Base-by-base conservation (phyloP, 2,797 vertebrate species). In the Anniella stebbinsi region DNA sequence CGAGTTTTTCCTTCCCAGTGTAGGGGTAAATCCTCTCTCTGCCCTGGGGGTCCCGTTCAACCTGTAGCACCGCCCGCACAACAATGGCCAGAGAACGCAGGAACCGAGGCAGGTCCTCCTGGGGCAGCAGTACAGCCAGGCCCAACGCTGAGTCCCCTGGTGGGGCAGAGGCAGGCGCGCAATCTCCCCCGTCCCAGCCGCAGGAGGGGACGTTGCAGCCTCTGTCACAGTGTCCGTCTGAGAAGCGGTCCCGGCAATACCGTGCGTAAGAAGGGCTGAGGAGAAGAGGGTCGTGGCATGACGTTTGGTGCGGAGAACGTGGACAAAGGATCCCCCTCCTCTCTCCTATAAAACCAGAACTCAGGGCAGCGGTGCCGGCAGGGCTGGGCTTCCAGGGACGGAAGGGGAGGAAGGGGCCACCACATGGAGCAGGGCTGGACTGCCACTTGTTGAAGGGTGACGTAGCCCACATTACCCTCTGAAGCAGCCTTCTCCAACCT, bases 131-230 rank as follows among this genome's bases (percentile, higher is more conserved):
- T n/a, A 93, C 95, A 23, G 97, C 91, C 41, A 99, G 92, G 51
- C 98, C 94, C 92, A 99, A 93, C 1, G 96, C 97, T 78, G 98
- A 98, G 67, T 96, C 97, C 30, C 97, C 97, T 96, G 95, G 97
- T 4, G 73, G 2, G 9, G 93, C 85, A 28, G 96, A 94, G 12
- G 95, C 91, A 0, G 82, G 91, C 84, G 97, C 94, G 94, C 98
- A 99, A 95, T 99, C 98, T 1, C 98, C 98, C 45, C 98, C 98
- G 1, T 99, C 98, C 98, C 98, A 99, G 72, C 98, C 98, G 25
- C 98, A 99, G 90, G 97, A 93, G 12, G 97, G 97, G 0, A 72
- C 97, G 95, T 98, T 93, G 78, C 98, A 99, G 51, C 98, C 98
- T 57, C 97, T 97, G 88, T 98, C 98, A 0, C 98, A 99, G 96